These are phyloP conservation scores for Beris chalybata DNA, from an alignment of 2,888 invertebrate genomes.

Conservation along the genomic window DNA sequence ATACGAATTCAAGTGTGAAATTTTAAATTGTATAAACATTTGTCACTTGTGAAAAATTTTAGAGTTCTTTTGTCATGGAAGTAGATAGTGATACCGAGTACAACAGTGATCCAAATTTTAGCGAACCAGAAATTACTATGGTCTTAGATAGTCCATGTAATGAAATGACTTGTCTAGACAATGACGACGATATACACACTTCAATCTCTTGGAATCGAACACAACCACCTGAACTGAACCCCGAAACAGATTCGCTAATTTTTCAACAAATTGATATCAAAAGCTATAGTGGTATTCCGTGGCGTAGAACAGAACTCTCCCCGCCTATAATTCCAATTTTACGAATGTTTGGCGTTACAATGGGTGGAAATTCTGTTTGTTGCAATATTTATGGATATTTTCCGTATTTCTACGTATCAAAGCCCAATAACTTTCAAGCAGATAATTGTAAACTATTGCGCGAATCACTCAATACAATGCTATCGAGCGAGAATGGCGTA, in stretches of 20 bases:
- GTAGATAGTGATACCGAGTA: too few relatives aligned
- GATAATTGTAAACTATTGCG: conserved; percentile 67
- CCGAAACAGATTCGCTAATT: conserved; percentile 66
- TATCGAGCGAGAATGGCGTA: conserved; percentile 80
- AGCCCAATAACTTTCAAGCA: conserved; percentile 71
- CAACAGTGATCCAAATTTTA: too few relatives aligned
- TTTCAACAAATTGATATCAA: conserved; percentile 97
- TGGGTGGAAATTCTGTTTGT: conserved; percentile 90
- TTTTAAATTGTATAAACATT: too few relatives aligned
- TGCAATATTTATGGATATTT: conserved; percentile 97
- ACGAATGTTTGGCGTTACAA: conserved; percentile 86
- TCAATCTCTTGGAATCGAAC: conserved; percentile 79
- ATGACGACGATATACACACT: conserved; percentile 63
- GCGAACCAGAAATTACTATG: too few relatives aligned
- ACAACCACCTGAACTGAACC: conserved; percentile 66
- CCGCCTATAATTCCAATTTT: conserved; percentile 85
- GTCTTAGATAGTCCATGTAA: too few relatives aligned
- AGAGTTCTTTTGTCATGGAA: too few relatives aligned
- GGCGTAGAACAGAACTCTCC: conserved; percentile 88
- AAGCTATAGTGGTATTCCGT: conserved; percentile 75
- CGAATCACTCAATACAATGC: conserved; percentile 77
- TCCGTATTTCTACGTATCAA: conserved; percentile 92
- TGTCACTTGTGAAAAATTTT: too few relatives aligned
- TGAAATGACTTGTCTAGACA: too few relatives aligned
- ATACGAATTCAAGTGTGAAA: too few relatives aligned